Evolutionary conservation across 2,888 invertebrate species (phyloP), one percentile per base, ranked within the genome.

Genomic region (Piscicola geometra): DNA sequence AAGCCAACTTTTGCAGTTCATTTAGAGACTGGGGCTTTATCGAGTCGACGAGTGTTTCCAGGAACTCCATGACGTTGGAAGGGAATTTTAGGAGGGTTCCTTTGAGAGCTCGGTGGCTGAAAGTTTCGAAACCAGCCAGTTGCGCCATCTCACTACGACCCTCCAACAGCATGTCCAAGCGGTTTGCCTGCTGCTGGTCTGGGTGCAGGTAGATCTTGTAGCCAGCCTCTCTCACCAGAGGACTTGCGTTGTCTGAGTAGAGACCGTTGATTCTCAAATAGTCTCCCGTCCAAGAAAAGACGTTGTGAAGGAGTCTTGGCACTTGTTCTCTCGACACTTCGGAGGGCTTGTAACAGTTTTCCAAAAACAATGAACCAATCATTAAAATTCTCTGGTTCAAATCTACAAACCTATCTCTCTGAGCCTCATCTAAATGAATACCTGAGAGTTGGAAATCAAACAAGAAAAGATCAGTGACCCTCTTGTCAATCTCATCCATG

Each of bases 391-490:
- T 88, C 83, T 96, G 92, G 83, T 95, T 97, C 32, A 97, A 87
- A 0, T 89, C 88, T 0, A 97, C 96, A 69, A 97, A 95, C 81
- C 81, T 80, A 47, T 82, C 75, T 74, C 86, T 80, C 84, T 87
- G 89, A 0, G 87, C 86, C 78, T 93, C 91, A 12, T 90, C 89
- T 77, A 99, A 87, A 85, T 99, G 97, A 78, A 99, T 98, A 1
- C 98, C 99, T 83, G 93, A 92, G 85, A 96, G 95, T 84, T 99
- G 96, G 86, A 99, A 99, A 86, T 99, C 98, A 84, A 94, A 93
- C 5, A 97, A 87, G 85, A 99, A 97, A 68, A 99, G 87, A 81
- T 91, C 89, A 0, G 92, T 91, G 0, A 98, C 92, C 83, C 95
- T 92, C 76, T 90, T 86, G 84, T 99, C 98, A 0, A 93, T 90